Conservation (phyloP, 2,888 invertebrate genomes). For the Epirrhoe tristata region DNA sequence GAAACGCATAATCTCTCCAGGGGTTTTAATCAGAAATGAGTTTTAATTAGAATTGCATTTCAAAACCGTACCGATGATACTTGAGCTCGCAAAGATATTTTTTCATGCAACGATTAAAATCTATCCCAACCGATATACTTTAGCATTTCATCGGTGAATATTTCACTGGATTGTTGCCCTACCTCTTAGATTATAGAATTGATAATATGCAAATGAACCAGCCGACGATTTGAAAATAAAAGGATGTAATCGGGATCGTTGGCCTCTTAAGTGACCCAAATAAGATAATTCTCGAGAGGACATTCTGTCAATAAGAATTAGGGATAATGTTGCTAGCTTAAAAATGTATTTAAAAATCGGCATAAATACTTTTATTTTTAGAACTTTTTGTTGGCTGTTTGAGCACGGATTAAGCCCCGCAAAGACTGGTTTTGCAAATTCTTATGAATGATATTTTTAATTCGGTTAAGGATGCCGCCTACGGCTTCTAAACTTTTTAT, state of each 20-base stretch:
- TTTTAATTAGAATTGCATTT: conserved; percentile 35
- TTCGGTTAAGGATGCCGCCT: conserved; percentile 46
- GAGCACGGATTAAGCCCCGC: conserved; percentile 29
- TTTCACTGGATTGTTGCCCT: conserved; percentile 76
- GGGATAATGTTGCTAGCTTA: conserved; percentile 71
- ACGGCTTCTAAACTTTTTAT: conserved; percentile 38
- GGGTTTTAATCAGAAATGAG: conserved; percentile 21
- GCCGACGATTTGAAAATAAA: conserved; percentile 76
- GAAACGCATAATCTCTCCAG: conserved; percentile 3
- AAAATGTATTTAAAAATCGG: conserved; percentile 54
- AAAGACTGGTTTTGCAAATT: conserved; percentile 43
- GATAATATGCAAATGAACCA: conserved; percentile 81
- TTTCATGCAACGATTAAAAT: conserved; percentile 51
- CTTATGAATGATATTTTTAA: conserved; percentile 48
- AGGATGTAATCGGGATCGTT: conserved; percentile 72
- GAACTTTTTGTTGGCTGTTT: conserved; percentile 21
- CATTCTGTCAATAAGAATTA: conserved; percentile 79
- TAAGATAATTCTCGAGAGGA: conserved; percentile 72
- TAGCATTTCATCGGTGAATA: conserved; percentile 76
- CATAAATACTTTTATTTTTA: conserved; percentile 39
- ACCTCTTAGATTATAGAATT: conserved; percentile 73
- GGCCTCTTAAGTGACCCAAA: conserved; percentile 80
- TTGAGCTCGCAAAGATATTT: conserved; percentile 50
- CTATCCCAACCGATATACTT: conserved; percentile 65
- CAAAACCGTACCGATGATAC: conserved; percentile 37